Conservation (phyloP, 2,888 invertebrate species). For the Cheiracanthium punctorium region DNA sequence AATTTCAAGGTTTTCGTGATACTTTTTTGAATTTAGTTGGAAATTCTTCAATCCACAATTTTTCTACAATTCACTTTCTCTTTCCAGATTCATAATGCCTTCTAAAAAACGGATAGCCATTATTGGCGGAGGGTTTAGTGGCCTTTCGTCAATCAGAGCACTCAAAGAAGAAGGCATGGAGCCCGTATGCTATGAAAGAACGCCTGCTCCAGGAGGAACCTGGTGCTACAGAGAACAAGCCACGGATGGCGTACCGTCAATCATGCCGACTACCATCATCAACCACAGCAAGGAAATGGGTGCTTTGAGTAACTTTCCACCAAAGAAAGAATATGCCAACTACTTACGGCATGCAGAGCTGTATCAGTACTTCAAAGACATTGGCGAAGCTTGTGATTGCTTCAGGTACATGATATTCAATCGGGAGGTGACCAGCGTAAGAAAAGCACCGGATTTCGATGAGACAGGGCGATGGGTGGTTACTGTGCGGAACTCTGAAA, state of each 20-base stretch:
- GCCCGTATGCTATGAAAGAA: conserved; percentile 75
- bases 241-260: conserved; percentile 71
- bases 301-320: conserved; percentile 77
- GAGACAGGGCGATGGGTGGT: conserved; percentile 69
- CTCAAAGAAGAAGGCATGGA: conserved; percentile 73
- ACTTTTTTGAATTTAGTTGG: no score
- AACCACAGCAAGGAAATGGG: conserved; percentile 76
- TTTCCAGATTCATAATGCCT: background rate
- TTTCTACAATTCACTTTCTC: no score
- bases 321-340: conserved; percentile 75
- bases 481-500: conserved; percentile 21
- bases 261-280: conserved; percentile 75
- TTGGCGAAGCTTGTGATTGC: conserved; percentile 68
- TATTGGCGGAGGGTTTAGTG: conserved; percentile 21
- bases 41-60: no score
- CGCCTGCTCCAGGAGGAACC: conserved; percentile 74
- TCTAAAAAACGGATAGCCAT: background rate
- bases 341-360: conserved; percentile 77
- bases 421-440: conserved; percentile 72
- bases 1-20: no score
- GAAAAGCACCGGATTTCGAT: conserved; percentile 36
- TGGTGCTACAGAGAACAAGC: conserved; percentile 73
- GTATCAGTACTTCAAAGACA: conserved; percentile 15
- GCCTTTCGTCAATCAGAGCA: background rate
- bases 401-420: conserved; percentile 72